Conservation (phyloP, 2,113 vertebrate genomes). For the Nyctereutes procyonoides region DNA sequence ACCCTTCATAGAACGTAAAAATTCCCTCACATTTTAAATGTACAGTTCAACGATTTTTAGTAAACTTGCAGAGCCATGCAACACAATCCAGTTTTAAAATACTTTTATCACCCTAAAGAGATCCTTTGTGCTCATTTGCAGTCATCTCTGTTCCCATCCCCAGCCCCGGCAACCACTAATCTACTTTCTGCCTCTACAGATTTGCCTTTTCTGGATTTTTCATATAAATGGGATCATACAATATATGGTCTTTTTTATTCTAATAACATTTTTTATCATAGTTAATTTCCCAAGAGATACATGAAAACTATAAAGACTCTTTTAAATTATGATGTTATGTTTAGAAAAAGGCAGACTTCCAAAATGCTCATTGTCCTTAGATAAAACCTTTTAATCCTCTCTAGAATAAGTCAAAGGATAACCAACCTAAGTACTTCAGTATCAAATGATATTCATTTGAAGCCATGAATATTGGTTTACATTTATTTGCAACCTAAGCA, state of each 20-base stretch:
- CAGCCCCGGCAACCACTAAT: background rate
- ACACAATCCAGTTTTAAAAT: background rate
- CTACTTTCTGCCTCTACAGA: slow-evolving; percentile 34
- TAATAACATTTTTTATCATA: slow-evolving; percentile 57
- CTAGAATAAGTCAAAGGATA: background rate
- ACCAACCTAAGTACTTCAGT: background rate
- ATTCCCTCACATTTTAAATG: background rate
- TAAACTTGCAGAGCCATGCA: background rate
- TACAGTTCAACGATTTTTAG: slow-evolving; percentile 6
- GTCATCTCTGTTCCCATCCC: background rate
- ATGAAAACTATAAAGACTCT: background rate
- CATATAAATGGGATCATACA: slow-evolving; percentile 25
- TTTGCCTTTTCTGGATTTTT: slow-evolving; percentile 44
- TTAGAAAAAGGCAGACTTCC: slow-evolving; percentile 43
- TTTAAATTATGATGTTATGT: slow-evolving; percentile 34
- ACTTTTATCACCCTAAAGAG: background rate
- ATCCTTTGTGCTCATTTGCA: background rate
- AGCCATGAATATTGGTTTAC: background rate
- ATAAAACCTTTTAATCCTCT: background rate
- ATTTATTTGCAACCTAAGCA: background rate
- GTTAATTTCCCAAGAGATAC: slow-evolving; percentile 60
- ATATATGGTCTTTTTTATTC: slow-evolving; percentile 45
- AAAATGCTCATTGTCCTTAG: slow-evolving; percentile 22
- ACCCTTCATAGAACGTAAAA: background rate
- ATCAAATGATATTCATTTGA: slow-evolving; percentile 5